A percentile compares a stretch with the other conserved stretches of the same genome.
Conservation (phyloP, 1,140 invertebrate species). For the Anoplophora glabripennis region DNA sequence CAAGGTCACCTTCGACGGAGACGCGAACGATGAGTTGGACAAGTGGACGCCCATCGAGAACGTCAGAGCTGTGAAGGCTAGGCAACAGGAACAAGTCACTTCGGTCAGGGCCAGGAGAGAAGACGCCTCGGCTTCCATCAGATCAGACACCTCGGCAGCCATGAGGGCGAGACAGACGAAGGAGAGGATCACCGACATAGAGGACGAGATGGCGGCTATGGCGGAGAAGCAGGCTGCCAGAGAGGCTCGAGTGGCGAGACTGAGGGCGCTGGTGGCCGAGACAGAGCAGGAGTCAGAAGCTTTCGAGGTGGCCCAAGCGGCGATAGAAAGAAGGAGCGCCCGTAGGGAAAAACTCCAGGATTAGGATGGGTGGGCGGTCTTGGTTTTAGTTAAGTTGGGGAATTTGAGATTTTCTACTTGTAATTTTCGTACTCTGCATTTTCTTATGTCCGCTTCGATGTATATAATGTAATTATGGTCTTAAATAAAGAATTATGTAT, state of each 20-base stretch:
- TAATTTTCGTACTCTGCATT: neutral
- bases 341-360: constrained; percentile 5
- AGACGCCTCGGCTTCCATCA: neutral
- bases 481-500: neutral
- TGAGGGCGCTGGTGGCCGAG: constrained; percentile 57
- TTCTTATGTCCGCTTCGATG: neutral
- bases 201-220: constrained; percentile 60
- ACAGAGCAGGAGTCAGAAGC: constrained; percentile 42
- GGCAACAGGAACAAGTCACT: constrained; percentile 17
- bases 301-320: constrained; percentile 10
- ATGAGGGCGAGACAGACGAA: constrained; percentile 47
- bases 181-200: constrained; percentile 57
- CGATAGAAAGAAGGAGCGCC: constrained; percentile 2
- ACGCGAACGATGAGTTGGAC: constrained; percentile 46
- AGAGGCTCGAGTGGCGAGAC: constrained; percentile 56
- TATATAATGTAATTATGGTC: neutral
- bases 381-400: neutral
- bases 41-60: constrained; percentile 56
- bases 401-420: neutral
- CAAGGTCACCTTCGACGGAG: constrained; percentile 49
- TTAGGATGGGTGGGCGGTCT: neutral
- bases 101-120: neutral
- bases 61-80: constrained; percentile 43
- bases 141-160: constrained; percentile 29
- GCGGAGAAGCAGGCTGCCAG: constrained; percentile 56